Evolutionary conservation across 2,888 invertebrate species (phyloP).

Genomic region (Hedya salicella): DNA sequence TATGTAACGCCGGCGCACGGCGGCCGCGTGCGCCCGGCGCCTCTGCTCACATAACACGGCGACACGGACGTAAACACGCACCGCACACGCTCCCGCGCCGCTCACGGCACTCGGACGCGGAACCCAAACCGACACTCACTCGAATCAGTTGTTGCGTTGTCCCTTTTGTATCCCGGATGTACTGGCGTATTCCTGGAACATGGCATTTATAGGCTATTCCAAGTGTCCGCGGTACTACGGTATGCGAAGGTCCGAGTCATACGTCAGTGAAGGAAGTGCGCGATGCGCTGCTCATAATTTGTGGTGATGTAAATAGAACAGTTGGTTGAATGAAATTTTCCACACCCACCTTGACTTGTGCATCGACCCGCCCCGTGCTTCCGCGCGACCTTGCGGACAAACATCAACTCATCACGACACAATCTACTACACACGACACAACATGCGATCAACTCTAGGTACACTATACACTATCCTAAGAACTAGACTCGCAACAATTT

Average conservation of each 20-base stretch:
- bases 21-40: conserved; percentile 52
- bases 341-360: conserved; percentile 79
- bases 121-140: conserved; percentile 47
- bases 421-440: conserved; percentile 37
- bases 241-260: conserved; percentile 67
- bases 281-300: conserved; percentile 73
- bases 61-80: conserved; percentile 71
- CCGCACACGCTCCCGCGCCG: too few relatives aligned
- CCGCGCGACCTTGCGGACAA: conserved; percentile 79
- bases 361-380: conserved; percentile 77
- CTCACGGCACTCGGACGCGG: conserved; percentile 51
- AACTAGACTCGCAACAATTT: conserved; percentile 10
- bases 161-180: conserved; percentile 60
- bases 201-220: conserved; percentile 50
- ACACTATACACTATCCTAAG: conserved; percentile 53
- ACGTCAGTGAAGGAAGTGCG: conserved; percentile 77
- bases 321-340: conserved; percentile 80
- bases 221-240: conserved; percentile 49
- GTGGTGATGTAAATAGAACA: conserved; percentile 80
- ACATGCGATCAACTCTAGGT: conserved; percentile 57
- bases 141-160: conserved; percentile 29
- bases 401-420: conserved; percentile 64
- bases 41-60: conserved; percentile 76
- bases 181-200: conserved; percentile 68
- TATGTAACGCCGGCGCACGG: conserved; percentile 68